Conservation (phyloP, 2,797 vertebrate species). For the Thunnus albacares region DNA sequence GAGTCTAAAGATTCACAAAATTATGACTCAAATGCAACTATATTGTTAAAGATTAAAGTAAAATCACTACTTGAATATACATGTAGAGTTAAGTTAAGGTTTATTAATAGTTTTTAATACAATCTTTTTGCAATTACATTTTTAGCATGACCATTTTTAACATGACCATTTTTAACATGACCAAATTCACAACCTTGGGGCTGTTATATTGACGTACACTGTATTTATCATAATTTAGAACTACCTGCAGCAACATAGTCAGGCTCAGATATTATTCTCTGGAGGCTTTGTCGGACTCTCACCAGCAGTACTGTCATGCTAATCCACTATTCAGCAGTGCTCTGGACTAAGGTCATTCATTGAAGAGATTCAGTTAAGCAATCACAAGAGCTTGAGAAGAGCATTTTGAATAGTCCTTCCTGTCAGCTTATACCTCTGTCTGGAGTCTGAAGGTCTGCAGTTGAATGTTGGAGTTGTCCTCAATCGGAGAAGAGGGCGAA, state of each 20-base stretch:
- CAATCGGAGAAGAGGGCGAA: conserved; percentile 27
- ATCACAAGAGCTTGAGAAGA: conserved; percentile 43
- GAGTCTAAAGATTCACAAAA: not conserved
- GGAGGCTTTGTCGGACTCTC: conserved; percentile 22
- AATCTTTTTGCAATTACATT: not conserved
- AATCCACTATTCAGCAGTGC: conserved; percentile 55
- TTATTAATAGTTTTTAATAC: too few species aligned
- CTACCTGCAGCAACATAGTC: conserved; percentile 19
- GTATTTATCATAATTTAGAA: conserved; percentile 19
- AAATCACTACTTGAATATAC: not conserved
- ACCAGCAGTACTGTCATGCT: conserved; percentile 49
- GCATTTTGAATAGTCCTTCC: conserved; percentile 52
- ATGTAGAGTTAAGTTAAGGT: not conserved
- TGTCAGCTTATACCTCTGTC: conserved; percentile 49
- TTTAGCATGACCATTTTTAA: conserved; percentile 11
- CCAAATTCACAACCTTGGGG: not conserved
- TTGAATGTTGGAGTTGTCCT: conserved; percentile 34
- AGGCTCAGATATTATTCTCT: conserved; percentile 25
- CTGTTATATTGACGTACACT: not conserved
- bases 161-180: conserved; percentile 1
- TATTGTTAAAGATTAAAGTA: not conserved
- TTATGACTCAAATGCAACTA: not conserved
- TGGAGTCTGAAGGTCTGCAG: conserved; percentile 57
- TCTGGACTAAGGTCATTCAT: conserved; percentile 51
- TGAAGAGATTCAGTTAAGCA: conserved; percentile 53